Percentiles rank a stretch among this genome's conserved stretches.
These are phyloP conservation scores for Nesometra sesokonis DNA, from an alignment of 35 echinoderm and acorn worm genomes.

Conservation along the genomic window DNA sequence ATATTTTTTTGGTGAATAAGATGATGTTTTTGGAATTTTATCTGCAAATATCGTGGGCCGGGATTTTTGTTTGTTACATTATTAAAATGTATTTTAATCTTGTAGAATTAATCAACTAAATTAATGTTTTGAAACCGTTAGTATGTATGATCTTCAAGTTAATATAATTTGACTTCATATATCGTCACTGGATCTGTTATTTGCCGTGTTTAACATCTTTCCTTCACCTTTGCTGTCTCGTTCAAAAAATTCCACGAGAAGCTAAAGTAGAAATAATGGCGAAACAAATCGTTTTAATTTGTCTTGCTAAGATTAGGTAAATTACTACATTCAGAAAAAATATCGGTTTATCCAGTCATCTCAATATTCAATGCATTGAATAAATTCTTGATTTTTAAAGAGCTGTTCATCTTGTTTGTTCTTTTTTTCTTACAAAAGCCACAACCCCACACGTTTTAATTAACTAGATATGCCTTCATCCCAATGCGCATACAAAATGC, in stretches of 20 bases:
- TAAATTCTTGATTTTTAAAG: conserved; percentile 1
- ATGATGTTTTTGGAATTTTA: not conserved
- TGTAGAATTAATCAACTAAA: not conserved
- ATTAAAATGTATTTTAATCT: not conserved
- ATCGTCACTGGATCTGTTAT: not conserved
- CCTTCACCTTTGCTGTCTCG: not conserved
- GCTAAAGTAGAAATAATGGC: not conserved
- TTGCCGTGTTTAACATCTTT: not conserved
- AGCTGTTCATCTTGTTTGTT: not conserved
- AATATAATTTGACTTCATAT: not conserved
- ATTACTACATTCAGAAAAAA: not conserved
- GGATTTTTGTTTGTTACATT: not conserved
- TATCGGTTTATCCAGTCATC: not conserved
- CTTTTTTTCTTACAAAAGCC: not conserved
- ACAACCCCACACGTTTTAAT: too few relatives aligned
- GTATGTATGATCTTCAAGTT: not conserved
- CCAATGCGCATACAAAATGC: too few relatives aligned
- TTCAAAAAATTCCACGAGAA: not conserved
- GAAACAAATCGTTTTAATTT: conserved; percentile 1
- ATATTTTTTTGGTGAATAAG: not conserved
- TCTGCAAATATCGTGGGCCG: not conserved
- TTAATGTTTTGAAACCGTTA: not conserved
- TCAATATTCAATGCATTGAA: not conserved
- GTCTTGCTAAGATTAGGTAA: not conserved
- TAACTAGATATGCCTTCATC: too few relatives aligned